These are phyloP conservation scores for Chrysodeixis includens DNA, from an alignment of 2,888 invertebrate genomes.

Conservation along the genomic window DNA sequence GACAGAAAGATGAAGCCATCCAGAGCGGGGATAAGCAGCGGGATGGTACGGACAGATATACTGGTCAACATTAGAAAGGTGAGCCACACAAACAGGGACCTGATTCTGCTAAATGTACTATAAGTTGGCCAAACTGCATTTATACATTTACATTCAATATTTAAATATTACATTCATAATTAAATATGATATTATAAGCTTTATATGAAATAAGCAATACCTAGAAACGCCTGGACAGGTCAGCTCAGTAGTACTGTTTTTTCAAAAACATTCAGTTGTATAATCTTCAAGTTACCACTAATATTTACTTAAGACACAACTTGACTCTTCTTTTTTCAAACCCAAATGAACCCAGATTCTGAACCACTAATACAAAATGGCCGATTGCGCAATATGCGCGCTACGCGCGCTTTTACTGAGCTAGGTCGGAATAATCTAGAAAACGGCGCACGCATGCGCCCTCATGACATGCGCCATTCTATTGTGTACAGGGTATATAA, in stretches of 20 bases:
- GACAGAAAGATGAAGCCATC: slow-evolving; percentile 34
- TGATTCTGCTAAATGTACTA: slow-evolving; percentile 55
- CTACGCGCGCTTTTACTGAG: background rate
- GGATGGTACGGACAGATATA: slow-evolving; percentile 49
- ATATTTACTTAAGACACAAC: slow-evolving; percentile 2
- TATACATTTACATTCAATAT: slow-evolving; percentile 5
- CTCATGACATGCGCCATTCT: slow-evolving; percentile 26
- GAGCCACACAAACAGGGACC: slow-evolving; percentile 71
- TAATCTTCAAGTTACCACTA: slow-evolving; percentile 4
- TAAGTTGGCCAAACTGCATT: slow-evolving; percentile 34
- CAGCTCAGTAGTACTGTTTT: slow-evolving; percentile 8
- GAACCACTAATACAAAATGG: background rate
- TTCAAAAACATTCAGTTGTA: background rate
- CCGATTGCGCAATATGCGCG: background rate
- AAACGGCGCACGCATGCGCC: slow-evolving; percentile 14
- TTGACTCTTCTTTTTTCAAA: background rate
- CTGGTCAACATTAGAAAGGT: slow-evolving; percentile 72
- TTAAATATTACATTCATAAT: background rate
- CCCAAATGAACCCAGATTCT: slow-evolving; percentile 10
- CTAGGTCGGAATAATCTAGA: slow-evolving; percentile 10
- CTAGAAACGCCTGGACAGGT: slow-evolving; percentile 16
- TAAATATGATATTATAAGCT: slow-evolving; percentile 12
- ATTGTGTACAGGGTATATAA: background rate
- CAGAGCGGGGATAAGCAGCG: slow-evolving; percentile 45
- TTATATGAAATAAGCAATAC: slow-evolving; percentile 23